Base-by-base conservation (phyloP, 2,113 vertebrate genomes). In the Lepus europaeus region DNA sequence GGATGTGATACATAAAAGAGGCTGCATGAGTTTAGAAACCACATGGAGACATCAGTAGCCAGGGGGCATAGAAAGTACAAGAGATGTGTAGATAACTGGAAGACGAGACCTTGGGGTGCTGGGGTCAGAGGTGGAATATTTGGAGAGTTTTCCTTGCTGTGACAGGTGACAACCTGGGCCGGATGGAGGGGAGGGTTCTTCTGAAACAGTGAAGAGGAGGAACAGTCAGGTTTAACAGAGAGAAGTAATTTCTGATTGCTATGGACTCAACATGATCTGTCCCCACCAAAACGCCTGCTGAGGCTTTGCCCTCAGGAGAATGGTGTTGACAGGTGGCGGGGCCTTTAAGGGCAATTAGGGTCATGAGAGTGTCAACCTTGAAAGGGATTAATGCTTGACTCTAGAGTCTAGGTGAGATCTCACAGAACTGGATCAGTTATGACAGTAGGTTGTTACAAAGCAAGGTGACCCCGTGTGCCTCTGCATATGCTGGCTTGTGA, bases 11-110 rank as follows among this genome's bases (percentile, higher is more conserved):
- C 6, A 53, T 6, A 25, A 31, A 63, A 76, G 36, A 73, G 20
- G 29, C 4, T 22, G 69, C 16, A 29, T 16, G 36, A 61, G 25
- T 61, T 20, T 53, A 56, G 3, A 36, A 63, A 14, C 25, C 29
- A 20, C 0, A 0, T 0, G 29, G 39, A 11, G 68, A 13, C 9
- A 5, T 33, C 3, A 19, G 12, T 0, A 49, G 63, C 4, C 36
- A n/a, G 33, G 61, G 20, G 3, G 36, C 13, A 59, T 13, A 20
- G 10, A 68, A 74, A 23, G 51, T 6, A 70, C 27, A 33, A 83
- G 69, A 69, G 79, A 68, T 22, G 7, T 29, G 81, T 36, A 36
- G 20, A 11, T 3, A 76, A 25, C 3, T 9, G 27, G 16, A 31
- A 7, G 84, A 66, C 63, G 77, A 49, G 79, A 36, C 36, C 45